Percentiles rank a stretch among this genome's conserved stretches.
Conservation (phyloP, 2,113 vertebrate genomes). For the Pachypanchax playfairii region DNA sequence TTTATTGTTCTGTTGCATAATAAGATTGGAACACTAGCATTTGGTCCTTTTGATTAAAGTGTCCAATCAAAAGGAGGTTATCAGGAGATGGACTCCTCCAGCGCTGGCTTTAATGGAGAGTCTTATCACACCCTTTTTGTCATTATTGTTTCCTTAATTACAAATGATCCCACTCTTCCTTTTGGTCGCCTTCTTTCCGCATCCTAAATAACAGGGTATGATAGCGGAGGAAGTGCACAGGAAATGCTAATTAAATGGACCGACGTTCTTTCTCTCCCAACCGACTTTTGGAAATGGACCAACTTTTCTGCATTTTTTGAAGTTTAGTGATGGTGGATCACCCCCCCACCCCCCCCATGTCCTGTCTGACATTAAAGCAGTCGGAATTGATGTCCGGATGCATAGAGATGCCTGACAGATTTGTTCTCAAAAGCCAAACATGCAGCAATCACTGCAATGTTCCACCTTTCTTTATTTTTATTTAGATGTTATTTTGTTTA, state of each 20-base stretch:
- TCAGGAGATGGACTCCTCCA: conserved; percentile 41
- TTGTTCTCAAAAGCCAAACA: no score
- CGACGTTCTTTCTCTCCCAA: no score
- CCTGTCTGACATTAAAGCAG: no score
- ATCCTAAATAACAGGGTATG: conserved; percentile 44
- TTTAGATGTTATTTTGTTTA: no score
- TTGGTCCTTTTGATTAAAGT: conserved; percentile 62
- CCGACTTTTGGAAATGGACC: no score
- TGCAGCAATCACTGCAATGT: no score
- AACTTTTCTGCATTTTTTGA: conserved; percentile 9
- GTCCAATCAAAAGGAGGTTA: conserved; percentile 68
- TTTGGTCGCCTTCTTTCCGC: conserved; percentile 33
- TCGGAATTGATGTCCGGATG: no score
- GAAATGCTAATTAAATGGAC: conserved; percentile 45
- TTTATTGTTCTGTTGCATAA: conserved; percentile 54
- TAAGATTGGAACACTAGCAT: conserved; percentile 62
- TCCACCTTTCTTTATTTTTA: no score
- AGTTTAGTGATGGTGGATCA: conserved; percentile 9
- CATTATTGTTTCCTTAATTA: conserved; percentile 55
- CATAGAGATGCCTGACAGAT: no score
- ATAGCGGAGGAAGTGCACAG: conserved; percentile 15
- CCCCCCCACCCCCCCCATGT: no score
- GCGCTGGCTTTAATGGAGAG: conserved; percentile 40
- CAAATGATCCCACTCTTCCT: conserved; percentile 37
- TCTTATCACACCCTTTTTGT: conserved; percentile 41